Evolutionary conservation across 2,888 invertebrate genomes (phyloP), one percentile per base, ranked within the genome.

Genomic region (Ormyrus labotus): DNA sequence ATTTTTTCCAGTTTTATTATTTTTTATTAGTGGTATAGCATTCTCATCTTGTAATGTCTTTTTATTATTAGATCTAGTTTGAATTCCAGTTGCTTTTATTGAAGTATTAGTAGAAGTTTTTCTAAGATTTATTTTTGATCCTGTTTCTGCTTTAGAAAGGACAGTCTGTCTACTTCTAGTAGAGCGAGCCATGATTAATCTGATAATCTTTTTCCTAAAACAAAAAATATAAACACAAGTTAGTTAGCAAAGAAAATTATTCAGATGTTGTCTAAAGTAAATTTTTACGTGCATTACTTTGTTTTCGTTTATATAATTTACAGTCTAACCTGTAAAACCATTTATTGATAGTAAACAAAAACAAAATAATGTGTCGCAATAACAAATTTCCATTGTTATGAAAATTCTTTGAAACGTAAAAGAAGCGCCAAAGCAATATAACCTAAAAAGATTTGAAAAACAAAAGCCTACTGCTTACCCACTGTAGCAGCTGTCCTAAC

Each of bases 11-110:
- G 7, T 10, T 57, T 68, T 51, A 19, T 11, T 69, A 11, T 34
- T 48, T n/a, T 76, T 72, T 50, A 10, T 19, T 4, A 19, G 1
- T 7, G 65, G 70, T 19, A 70, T 57, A 57, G 50, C 50, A 75
- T 82, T 80, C 53, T 75, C 78, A 75, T 80, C 65, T 47, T 75
- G 45, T 3, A 57, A 47, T 13, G 10, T 13, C 53, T 73, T 81
- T 63, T 71, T 72, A 1, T 1, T 47, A 9, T 8, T 76, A n/a
- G 55, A n/a, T 50, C 48, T 82, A 11, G 13, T 34, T n/a, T 71
- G 65, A 9, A 2, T n/a, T 53, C 47, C 58, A 9, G 10, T 72
- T 11, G 11, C 51, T 7, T 45, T 78, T 48, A 19, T 9, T 34
- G 6, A 6, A 13, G 45, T 57, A 47, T 60, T 13, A 65, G 2